Conservation (phyloP, 2,797 vertebrate species). For the Mormyrops attenuatus region DNA sequence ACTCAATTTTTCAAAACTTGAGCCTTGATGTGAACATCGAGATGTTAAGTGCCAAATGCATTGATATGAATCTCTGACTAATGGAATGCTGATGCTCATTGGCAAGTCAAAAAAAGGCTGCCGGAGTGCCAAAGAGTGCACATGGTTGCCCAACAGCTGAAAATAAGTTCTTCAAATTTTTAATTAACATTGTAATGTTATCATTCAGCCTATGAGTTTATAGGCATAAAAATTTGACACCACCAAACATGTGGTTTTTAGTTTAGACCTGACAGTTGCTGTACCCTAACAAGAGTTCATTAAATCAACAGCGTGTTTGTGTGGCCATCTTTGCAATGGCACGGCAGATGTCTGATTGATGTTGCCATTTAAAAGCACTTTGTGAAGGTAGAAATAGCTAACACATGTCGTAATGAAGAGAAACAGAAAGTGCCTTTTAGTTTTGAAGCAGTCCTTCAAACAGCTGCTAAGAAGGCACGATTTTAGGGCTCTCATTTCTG, state of each 20-base stretch:
- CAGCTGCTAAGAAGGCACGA: not conserved
- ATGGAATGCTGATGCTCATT: not conserved
- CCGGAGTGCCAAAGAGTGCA: not conserved
- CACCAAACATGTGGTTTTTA: conserved; percentile 2
- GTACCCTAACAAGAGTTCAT: conserved; percentile 35
- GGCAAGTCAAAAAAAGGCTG: not conserved
- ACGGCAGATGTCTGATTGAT: conserved; percentile 39
- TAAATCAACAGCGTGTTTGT: conserved; percentile 40
- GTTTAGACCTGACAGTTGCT: conserved; percentile 4
- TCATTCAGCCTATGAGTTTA: not conserved
- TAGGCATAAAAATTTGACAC: not conserved
- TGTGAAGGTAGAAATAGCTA: conserved; percentile 36
- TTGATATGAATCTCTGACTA: not conserved
- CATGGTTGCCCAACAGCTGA: not conserved
- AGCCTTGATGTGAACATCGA: not conserved
- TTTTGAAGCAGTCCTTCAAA: conserved; percentile 5
- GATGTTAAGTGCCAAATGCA: not conserved
- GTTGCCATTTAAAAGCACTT: conserved; percentile 41
- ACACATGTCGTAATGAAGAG: conserved; percentile 38
- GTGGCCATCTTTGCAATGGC: conserved; percentile 28
- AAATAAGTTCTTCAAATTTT: not conserved
- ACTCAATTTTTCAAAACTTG: conserved; percentile 11
- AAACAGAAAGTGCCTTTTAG: conserved; percentile 8
- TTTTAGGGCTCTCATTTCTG: not conserved
- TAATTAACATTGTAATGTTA: not conserved